Conservation (phyloP, 2,888 invertebrate species). For the Synergus japonicus region DNA sequence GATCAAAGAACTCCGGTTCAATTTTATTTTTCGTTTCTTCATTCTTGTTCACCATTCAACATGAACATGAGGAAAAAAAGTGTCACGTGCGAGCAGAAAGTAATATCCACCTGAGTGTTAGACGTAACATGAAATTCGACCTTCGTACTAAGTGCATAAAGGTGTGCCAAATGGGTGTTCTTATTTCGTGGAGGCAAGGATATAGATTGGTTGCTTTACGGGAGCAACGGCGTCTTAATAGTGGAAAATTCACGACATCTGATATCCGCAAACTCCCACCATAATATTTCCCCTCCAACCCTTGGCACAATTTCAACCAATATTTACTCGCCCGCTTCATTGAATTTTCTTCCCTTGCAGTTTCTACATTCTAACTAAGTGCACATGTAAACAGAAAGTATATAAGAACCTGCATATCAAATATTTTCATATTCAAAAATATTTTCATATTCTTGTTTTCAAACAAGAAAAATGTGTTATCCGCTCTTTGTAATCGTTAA, state of each 20-base stretch:
- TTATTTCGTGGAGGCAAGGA: slow-evolving; percentile 37
- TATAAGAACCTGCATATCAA: neutral
- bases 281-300: slow-evolving; percentile 21
- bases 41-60: neutral
- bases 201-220: slow-evolving; percentile 43
- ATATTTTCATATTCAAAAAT: neutral
- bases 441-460: neutral
- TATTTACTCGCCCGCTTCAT: slow-evolving; percentile 72
- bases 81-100: neutral
- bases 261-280: slow-evolving; percentile 54
- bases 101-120: neutral
- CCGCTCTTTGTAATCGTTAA: neutral
- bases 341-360: slow-evolving; percentile 69
- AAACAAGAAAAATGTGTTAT: neutral
- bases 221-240: slow-evolving; percentile 53
- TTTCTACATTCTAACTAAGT: slow-evolving; percentile 63
- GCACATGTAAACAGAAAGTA: slow-evolving; percentile 15
- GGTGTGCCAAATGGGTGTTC: slow-evolving; percentile 51
- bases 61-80: neutral
- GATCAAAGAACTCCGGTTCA: no score
- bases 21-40: neutral
- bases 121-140: slow-evolving; percentile 49
- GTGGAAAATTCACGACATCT: slow-evolving; percentile 64
- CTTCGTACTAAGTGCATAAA: slow-evolving; percentile 53
- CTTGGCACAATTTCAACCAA: slow-evolving; percentile 67